These are phyloP conservation scores for Chaitophorus viminalis DNA, from an alignment of 2,888 invertebrate species.

Conservation along the genomic window DNA sequence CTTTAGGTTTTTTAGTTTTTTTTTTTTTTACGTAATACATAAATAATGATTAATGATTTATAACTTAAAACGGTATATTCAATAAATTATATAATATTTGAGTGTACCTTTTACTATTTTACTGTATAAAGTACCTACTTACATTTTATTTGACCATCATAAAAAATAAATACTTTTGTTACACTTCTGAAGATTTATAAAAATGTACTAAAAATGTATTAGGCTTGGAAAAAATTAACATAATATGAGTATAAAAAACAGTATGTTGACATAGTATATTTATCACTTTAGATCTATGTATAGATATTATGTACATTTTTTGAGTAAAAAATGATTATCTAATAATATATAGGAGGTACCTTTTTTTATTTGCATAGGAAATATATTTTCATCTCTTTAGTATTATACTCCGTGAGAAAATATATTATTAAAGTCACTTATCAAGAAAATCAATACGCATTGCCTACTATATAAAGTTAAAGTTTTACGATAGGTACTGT, in stretches of 20 bases:
- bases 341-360: background rate
- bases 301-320: slow-evolving; percentile 28
- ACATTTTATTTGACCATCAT: slow-evolving; percentile 40
- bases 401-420: background rate
- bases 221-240: slow-evolving; percentile 26
- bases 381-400: slow-evolving; percentile 13
- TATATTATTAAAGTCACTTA: background rate
- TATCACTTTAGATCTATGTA: slow-evolving; percentile 40
- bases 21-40: background rate
- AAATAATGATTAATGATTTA: slow-evolving; percentile 26
- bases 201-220: background rate
- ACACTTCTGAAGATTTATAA: slow-evolving; percentile 35
- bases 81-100: slow-evolving; percentile 37
- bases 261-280: slow-evolving; percentile 49
- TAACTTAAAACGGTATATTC: slow-evolving; percentile 16
- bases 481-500: background rate
- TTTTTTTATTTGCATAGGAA: slow-evolving; percentile 1
- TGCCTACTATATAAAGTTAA: background rate
- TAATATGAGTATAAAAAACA: slow-evolving; percentile 53
- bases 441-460: background rate
- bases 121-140: slow-evolving; percentile 37
- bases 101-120: slow-evolving; percentile 2
- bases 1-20: background rate
- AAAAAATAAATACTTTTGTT: slow-evolving; percentile 32
- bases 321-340: slow-evolving; percentile 30